Percentiles rank a stretch among this genome's conserved stretches.
phyloP scores from a whole-genome alignment of 2,888 invertebrate species.

The Polyommatus iphigenia region DNA sequence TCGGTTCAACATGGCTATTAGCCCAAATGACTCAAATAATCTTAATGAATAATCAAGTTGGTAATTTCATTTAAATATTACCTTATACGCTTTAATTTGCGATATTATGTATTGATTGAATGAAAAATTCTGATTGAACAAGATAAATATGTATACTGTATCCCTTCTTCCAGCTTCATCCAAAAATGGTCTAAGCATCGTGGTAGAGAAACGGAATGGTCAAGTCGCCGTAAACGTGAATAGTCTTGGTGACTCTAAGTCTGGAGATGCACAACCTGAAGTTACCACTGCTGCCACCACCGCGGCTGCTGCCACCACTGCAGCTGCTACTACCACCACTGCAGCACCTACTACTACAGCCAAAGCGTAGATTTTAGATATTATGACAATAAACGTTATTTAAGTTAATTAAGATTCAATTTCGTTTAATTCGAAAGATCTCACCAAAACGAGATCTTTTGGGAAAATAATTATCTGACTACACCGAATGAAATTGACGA shows the following conservation, averaged over 20 bases:
- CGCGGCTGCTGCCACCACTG: background rate
- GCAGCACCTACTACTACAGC: background rate
- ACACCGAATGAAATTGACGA: no score
- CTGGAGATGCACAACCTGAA: background rate
- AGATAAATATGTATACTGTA: background rate
- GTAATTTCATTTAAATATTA: no score
- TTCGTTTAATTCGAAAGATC: no score
- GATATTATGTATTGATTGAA: no score
- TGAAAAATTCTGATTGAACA: background rate
- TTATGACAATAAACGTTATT: background rate
- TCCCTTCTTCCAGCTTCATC: conserved; percentile 1
- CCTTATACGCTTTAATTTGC: background rate
- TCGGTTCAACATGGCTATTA: no score
- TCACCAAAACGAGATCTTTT: no score
- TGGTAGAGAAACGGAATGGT: conserved; percentile 2
- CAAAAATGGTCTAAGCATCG: background rate
- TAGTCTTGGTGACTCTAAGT: background rate
- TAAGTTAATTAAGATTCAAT: no score
- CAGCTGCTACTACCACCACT: background rate
- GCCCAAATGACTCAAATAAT: no score
- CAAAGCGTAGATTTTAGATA: conserved; percentile 4
- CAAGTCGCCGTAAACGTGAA: background rate
- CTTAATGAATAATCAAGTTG: no score
- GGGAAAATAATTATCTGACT: no score
- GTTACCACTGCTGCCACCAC: background rate